phyloP scores from a whole-genome alignment of 2,113 vertebrate genomes.

The Noctilio leporinus region DNA sequence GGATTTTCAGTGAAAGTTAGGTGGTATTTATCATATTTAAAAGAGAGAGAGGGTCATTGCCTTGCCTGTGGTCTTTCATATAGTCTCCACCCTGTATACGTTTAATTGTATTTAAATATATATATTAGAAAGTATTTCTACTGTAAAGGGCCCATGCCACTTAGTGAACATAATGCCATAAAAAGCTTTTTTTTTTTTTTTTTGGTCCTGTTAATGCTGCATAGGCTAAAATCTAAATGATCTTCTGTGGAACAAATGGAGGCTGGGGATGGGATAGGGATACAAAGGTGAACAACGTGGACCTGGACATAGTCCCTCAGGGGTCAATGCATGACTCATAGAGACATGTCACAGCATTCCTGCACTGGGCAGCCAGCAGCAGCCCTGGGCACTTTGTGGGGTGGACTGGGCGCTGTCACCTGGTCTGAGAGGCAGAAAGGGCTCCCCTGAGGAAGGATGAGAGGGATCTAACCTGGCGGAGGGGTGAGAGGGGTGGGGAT shows the following conservation, averaged over 20 bases:
- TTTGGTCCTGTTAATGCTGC: neutral
- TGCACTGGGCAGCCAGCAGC: accelerated
- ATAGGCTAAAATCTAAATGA: neutral
- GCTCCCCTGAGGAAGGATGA: neutral
- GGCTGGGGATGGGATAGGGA: neutral
- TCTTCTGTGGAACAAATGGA: neutral
- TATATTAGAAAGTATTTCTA: neutral
- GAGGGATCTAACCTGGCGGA: neutral
- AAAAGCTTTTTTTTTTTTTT: neutral
- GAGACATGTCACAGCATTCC: neutral
- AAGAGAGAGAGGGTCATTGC: neutral
- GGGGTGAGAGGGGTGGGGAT: accelerated
- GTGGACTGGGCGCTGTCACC: accelerated
- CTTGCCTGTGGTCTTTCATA: neutral
- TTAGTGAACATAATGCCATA: neutral
- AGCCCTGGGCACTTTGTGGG: accelerated
- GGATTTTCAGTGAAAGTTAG: neutral
- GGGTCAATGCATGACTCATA: accelerated
- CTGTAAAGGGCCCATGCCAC: neutral
- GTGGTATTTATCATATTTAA: neutral
- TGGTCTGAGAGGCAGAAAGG: neutral
- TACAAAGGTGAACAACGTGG: neutral
- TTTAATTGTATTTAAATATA: neutral
- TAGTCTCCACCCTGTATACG: neutral
- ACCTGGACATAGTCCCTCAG: accelerated